Evolutionary conservation across 2,797 vertebrate genomes (phyloP), one percentile per base, ranked within the genome.

Genomic region (Thripadectes ignobilis): DNA sequence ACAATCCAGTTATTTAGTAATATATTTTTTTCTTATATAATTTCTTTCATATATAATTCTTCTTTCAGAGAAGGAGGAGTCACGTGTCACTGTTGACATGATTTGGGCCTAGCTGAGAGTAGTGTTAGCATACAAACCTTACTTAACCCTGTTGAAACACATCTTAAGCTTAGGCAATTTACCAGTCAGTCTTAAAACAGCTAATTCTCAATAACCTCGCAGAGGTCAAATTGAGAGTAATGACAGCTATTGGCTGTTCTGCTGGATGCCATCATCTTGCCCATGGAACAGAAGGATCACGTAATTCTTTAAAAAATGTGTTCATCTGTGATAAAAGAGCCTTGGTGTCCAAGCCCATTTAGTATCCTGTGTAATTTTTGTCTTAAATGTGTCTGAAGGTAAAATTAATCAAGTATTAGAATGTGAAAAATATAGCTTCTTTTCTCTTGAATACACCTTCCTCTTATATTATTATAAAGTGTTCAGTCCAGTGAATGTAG

Each of bases 191-290:
- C 18, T 48, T 49, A 76, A 61, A 72, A 10, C 8, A 7, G 5
- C 12, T 55, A 39, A 72, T 6, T 23, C 23, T 29, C n/a, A 61
- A 41, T 30, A 88, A 32, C 1, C 9, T 88, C 9, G 4, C 12
- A 63, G 48, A 66, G 14, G 9, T 15, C 2, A 57, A 41, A 76
- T 7, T 39, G 8, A 57, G 36, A 41, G 10, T 9, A 12, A n/a
- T 1, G 10, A 29, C 2, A 4, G 20, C 34, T 34, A 32, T 8
- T 17, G 18, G 7, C 2, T 34, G 67, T 62, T 58, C 13, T 62
- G 4, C 24, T 81, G 18, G 21, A 58, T 14, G 8, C 21, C 2
- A 12, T n/a, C 0, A 1, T 49, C 24, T 59, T 39, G 48, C 5
- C 7, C 22, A 29, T 21, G 14, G 38, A 16, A 36, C 15, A 39